phyloP scores from a whole-genome alignment of 2,888 invertebrate species.

The Agrochola circellaris region DNA sequence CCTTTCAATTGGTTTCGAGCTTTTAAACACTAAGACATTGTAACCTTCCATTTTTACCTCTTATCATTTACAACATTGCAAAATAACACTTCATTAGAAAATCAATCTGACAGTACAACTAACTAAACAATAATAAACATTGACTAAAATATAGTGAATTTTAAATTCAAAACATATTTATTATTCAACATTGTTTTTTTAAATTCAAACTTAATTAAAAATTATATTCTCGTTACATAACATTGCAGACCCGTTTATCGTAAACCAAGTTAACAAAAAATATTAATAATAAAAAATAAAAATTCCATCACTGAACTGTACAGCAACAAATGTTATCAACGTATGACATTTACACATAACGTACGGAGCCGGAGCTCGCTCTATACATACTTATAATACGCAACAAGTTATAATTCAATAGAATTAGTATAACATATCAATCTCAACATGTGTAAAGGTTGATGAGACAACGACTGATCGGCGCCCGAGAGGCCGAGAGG shows the following conservation, averaged over 20 bases:
- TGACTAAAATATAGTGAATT: slow-evolving; percentile 89
- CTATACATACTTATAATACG: slow-evolving; percentile 86
- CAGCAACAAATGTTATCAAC: slow-evolving; percentile 82
- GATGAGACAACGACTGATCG: slow-evolving; percentile 85
- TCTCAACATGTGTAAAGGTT: slow-evolving; percentile 90
- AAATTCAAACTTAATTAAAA: slow-evolving; percentile 86
- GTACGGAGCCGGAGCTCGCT: slow-evolving; percentile 66
- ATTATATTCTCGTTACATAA: slow-evolving; percentile 85
- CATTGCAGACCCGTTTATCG: slow-evolving; percentile 89
- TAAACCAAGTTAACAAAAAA: slow-evolving; percentile 88
- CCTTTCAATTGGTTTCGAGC: slow-evolving; percentile 90
- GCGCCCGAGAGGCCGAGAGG: slow-evolving; percentile 63
- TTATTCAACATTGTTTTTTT: slow-evolving; percentile 78
- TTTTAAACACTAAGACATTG: slow-evolving; percentile 89
- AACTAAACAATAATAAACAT: slow-evolving; percentile 86
- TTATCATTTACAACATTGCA: slow-evolving; percentile 88
- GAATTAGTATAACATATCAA: slow-evolving; percentile 91
- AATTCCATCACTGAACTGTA: slow-evolving; percentile 83
- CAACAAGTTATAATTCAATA: slow-evolving; percentile 90
- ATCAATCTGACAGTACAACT: slow-evolving; percentile 85
- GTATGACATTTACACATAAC: slow-evolving; percentile 73
- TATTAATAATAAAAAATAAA: slow-evolving; percentile 85
- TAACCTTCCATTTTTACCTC: slow-evolving; percentile 86
- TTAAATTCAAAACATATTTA: slow-evolving; percentile 84
- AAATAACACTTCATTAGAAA: slow-evolving; percentile 88